Evolutionary conservation across 2,888 invertebrate genomes (phyloP).

Genomic region (Ecliptopera silaceata): DNA sequence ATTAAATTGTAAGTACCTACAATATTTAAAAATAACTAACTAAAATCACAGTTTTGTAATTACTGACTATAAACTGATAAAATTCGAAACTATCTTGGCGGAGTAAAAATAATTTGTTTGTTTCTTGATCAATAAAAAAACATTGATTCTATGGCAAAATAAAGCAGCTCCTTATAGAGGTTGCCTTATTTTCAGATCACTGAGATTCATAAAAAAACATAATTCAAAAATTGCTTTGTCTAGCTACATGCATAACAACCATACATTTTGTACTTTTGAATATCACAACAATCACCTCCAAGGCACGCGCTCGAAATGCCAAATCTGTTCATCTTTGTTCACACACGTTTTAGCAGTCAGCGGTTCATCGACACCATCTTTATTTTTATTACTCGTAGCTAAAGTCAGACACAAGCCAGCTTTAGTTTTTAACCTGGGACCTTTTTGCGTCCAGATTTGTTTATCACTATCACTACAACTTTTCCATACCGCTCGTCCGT

Average conservation of each 20-base stretch:
- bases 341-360: slow-evolving; percentile 84
- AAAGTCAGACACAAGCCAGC: slow-evolving; percentile 64
- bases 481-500: slow-evolving; percentile 86
- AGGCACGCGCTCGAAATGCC: slow-evolving; percentile 86
- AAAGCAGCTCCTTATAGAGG: slow-evolving; percentile 11
- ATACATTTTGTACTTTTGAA: slow-evolving; percentile 35
- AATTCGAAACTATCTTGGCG: slow-evolving; percentile 11
- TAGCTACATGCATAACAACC: slow-evolving; percentile 22
- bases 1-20: slow-evolving; percentile 31
- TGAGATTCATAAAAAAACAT: slow-evolving; percentile 17
- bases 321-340: slow-evolving; percentile 84
- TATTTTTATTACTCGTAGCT: slow-evolving; percentile 47
- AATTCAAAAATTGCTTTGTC: slow-evolving; percentile 14
- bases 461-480: slow-evolving; percentile 86
- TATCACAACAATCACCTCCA: slow-evolving; percentile 78
- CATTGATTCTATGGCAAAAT: slow-evolving; percentile 19
- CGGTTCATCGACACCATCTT: slow-evolving; percentile 59
- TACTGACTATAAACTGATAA: slow-evolving; percentile 34
- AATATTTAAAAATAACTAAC: slow-evolving; percentile 30
- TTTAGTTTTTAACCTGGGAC: slow-evolving; percentile 64
- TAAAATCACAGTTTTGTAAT: slow-evolving; percentile 47
- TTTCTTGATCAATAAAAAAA: not conserved
- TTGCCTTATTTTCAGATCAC: slow-evolving; percentile 17
- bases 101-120: not conserved
- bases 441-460: slow-evolving; percentile 87